These are phyloP conservation scores for Cyclargus thomasi DNA, from an alignment of 1,140 invertebrate species.

Conservation along the genomic window DNA sequence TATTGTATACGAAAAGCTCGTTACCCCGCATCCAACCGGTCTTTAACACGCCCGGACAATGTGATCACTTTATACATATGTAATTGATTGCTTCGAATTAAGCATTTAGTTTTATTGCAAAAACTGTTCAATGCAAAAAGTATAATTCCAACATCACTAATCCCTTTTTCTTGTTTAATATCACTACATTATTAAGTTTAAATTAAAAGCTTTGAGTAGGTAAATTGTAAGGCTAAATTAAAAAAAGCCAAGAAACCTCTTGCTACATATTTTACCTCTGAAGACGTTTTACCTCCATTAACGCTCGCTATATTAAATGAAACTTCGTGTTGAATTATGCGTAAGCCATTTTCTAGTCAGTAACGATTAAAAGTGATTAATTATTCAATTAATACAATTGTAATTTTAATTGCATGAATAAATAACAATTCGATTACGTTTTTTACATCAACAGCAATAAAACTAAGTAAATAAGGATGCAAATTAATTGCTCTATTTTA, in stretches of 20 bases:
- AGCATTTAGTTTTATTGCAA: constrained; percentile 22
- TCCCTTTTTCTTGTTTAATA: too few relatives aligned
- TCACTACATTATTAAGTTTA: too few relatives aligned
- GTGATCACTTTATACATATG: constrained; percentile 65
- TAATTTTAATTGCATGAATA: constrained; percentile 14
- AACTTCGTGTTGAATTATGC: constrained; percentile 4
- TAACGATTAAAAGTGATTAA: constrained; percentile 14
- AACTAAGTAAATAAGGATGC: constrained; percentile 7
- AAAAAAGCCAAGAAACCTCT: not conserved
- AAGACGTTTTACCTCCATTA: constrained; percentile 3
- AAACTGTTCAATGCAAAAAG: not conserved
- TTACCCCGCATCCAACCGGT: constrained; percentile 63
- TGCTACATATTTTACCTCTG: not conserved
- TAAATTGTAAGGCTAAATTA: too few relatives aligned
- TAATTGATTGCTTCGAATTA: constrained; percentile 34
- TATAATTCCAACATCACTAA: too few relatives aligned
- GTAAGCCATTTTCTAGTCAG: not conserved
- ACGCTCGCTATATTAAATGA: not conserved
- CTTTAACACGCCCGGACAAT: constrained; percentile 69
- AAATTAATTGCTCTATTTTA: constrained; percentile 30
- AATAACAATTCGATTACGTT: constrained; percentile 6
- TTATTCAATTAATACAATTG: constrained; percentile 15
- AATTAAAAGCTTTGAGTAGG: too few relatives aligned
- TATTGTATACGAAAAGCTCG: constrained; percentile 72
- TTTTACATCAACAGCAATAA: constrained; percentile 14